A percentile compares a stretch with the other conserved stretches of the same genome.
phyloP scores from a whole-genome alignment of 92 coral and sea anemone genomes.

The Palythoa grandis region DNA sequence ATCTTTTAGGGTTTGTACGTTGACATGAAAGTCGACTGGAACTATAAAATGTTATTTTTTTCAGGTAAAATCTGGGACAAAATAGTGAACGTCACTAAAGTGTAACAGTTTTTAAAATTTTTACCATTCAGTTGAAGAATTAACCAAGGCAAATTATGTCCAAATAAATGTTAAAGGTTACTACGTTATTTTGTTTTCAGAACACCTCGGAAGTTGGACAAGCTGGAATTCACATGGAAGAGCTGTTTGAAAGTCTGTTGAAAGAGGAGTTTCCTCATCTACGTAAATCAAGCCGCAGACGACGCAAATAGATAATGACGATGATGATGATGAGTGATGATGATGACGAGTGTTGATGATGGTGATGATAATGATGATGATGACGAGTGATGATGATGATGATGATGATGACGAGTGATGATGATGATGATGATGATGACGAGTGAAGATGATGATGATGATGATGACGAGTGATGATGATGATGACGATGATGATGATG shows the following conservation, averaged over 20 bases:
- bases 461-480: neutral
- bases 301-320: neutral
- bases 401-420: neutral
- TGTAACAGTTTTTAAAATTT: no score
- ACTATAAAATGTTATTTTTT: neutral
- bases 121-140: no score
- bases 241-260: neutral
- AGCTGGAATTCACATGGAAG: slow-evolving; percentile 4
- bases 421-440: neutral
- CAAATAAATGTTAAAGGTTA: no score
- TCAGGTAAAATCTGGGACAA: neutral
- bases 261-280: slow-evolving; percentile 25
- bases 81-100: no score
- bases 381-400: neutral
- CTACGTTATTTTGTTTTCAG: neutral
- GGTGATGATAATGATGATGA: neutral
- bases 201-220: slow-evolving; percentile 22
- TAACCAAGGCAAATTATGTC: no score
- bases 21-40: neutral
- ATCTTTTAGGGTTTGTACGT: neutral
- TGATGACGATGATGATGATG: neutral
- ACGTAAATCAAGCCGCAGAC: neutral
- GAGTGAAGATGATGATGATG: neutral
- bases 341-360: neutral
- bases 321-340: neutral